Percentiles rank a stretch among this genome's conserved stretches.
Evolutionary conservation across 2,888 invertebrate species (phyloP).

Genomic region (Patella pellucida): DNA sequence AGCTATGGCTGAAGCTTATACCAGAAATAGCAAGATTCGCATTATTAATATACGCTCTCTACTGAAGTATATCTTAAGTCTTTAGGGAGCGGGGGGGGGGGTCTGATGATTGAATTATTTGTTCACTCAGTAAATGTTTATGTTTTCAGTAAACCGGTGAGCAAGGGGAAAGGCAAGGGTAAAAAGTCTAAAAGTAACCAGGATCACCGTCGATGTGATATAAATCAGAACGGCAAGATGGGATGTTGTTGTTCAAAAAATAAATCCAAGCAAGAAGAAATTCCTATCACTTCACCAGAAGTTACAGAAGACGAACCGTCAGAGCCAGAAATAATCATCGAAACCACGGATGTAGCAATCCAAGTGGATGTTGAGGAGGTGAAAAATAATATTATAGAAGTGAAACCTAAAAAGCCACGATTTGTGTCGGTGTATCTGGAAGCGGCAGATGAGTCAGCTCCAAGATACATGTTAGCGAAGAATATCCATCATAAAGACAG

Average conservation of each 20-base stretch:
- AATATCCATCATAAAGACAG: constrained; percentile 2
- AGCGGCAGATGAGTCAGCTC: neutral
- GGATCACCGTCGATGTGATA: neutral
- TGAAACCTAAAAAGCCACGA: neutral
- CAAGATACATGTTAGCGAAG: neutral
- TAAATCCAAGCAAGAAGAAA: neutral
- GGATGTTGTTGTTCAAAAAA: neutral
- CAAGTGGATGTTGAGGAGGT: constrained; percentile 3
- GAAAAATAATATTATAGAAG: neutral
- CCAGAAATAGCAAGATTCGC: no score
- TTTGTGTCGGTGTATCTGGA: constrained; percentile 4
- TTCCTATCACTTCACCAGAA: neutral
- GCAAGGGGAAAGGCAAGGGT: neutral
- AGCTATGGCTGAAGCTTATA: no score
- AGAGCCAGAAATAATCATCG: neutral
- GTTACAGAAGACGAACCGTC: neutral
- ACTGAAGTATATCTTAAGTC: no score
- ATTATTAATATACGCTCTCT: no score
- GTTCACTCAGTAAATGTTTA: no score
- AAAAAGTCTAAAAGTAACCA: neutral
- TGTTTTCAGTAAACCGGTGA: neutral
- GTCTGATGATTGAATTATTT: no score
- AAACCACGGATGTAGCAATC: neutral
- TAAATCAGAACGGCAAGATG: neutral
- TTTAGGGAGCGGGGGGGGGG: no score